Evolutionary conservation across 1,140 invertebrate genomes (phyloP), one percentile per base, ranked within the genome.

Genomic region (Aleiodes sp.): DNA sequence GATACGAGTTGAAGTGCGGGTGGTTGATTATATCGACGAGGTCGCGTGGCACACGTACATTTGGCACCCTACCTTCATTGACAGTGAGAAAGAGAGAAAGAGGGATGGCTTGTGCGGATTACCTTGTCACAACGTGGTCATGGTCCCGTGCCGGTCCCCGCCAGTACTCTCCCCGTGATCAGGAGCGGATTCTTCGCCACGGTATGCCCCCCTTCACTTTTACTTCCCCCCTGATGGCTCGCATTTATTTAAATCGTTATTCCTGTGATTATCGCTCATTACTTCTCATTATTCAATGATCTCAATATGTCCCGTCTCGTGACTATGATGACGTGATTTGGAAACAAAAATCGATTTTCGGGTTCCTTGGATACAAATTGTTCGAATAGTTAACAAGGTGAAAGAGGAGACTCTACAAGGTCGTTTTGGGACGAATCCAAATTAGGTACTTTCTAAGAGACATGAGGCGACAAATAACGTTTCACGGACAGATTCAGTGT

Each of bases 111-210:
- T 16, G 56, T 67, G 65, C 35, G 67, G 65, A 75, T 71, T 77
- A 79, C 78, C 79, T 81, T 79, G 78, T 75, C 73, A 77, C 77
- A 82, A 82, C 70, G 78, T 81, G 77, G 79, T 81, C 78, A 81
- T 78, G 80, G 79, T 73, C 78, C 76, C 73, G 39, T 33, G 63
- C 65, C 62, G 35, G 66, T 70, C 61, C 71, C 70, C 56, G 74
- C 26, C 24, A 60, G 65, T 75, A n/a, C n/a, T n/a, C n/a, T n/a
- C n/a, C n/a, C n/a, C 73, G 73, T 77, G 73, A 69, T 78, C 77
- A 75, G 75, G 61, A 68, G 62, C 46, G 70, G 62, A 62, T 41
- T 39, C 71, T 14, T 24, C 33, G 31, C 41, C 43, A 59, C 43
- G 9, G n/a, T 10, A 63, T 21, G 14, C 41, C 52, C 74, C 66